Evolutionary conservation across 2,113 vertebrate species (phyloP).

Genomic region (Butorides virescens): DNA sequence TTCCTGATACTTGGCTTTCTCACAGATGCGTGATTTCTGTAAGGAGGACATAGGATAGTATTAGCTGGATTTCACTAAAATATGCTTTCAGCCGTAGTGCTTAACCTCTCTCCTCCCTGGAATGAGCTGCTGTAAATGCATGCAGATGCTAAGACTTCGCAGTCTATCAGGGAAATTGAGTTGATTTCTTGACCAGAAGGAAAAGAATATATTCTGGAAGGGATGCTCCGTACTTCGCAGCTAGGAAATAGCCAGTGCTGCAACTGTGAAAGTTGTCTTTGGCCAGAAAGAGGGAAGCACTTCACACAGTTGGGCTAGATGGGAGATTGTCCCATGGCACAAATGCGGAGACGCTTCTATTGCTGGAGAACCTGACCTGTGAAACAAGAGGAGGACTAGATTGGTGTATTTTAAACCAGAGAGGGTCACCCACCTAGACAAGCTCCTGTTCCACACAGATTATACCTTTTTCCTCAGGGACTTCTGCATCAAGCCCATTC

Average conservation of each 20-base stretch:
- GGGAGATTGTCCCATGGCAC: background rate
- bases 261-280: background rate
- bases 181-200: background rate
- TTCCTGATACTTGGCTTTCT: background rate
- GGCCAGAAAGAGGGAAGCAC: background rate
- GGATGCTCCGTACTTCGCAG: background rate
- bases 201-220: background rate
- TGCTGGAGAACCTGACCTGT: background rate
- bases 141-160: background rate
- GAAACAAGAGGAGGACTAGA: background rate
- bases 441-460: background rate
- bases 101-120: background rate
- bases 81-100: background rate
- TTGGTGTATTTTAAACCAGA: background rate
- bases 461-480: background rate
- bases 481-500: background rate
- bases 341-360: background rate
- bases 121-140: background rate
- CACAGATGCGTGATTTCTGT: background rate
- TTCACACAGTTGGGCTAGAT: background rate
- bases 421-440: background rate
- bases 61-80: background rate
- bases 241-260: background rate
- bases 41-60: background rate
- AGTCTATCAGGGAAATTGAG: background rate